These are phyloP conservation scores for Dolichomitus sp. DNA, from an alignment of 2,888 invertebrate species.

Conservation along the genomic window DNA sequence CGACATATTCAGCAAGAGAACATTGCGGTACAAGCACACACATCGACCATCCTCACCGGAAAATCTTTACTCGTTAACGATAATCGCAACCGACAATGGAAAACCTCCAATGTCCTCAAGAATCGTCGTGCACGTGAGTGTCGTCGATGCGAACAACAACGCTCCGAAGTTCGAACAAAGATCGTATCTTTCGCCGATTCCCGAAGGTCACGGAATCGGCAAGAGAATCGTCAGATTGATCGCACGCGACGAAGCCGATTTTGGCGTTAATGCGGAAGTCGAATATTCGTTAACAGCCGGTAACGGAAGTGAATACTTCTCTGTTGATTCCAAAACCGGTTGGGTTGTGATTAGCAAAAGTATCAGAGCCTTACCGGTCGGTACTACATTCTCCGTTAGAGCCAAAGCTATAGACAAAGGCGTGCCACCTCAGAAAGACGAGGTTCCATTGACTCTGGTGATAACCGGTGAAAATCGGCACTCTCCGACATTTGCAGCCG, in stretches of 20 bases:
- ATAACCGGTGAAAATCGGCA: slow-evolving; percentile 95
- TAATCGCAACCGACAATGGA: slow-evolving; percentile 97
- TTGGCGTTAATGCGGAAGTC: slow-evolving; percentile 96
- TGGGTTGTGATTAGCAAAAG: slow-evolving; percentile 92
- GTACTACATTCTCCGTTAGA: slow-evolving; percentile 87
- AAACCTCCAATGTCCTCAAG: slow-evolving; percentile 98
- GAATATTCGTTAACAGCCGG: slow-evolving; percentile 92
- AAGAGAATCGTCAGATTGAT: slow-evolving; percentile 91
- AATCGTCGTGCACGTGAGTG: slow-evolving; percentile 94
- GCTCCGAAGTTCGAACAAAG: slow-evolving; percentile 93
- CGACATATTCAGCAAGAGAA: slow-evolving; percentile 94
- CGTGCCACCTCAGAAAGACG: slow-evolving; percentile 94
- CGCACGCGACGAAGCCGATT: slow-evolving; percentile 93
- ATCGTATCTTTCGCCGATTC: slow-evolving; percentile 93
- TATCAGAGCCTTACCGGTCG: slow-evolving; percentile 89
- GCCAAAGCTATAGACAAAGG: slow-evolving; percentile 95
- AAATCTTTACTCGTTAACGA: slow-evolving; percentile 94
- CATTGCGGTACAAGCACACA: slow-evolving; percentile 94
- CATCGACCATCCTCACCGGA: slow-evolving; percentile 94
- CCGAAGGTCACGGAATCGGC: slow-evolving; percentile 91
- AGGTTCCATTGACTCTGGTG: slow-evolving; percentile 91
- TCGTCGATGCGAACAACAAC: slow-evolving; percentile 97
- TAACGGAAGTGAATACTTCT: slow-evolving; percentile 92
- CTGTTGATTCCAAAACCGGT: slow-evolving; percentile 92
- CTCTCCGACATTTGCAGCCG: slow-evolving; percentile 93